Evolutionary conservation across 1,140 invertebrate genomes (phyloP), one percentile per base, ranked within the genome.

Genomic region (Copidosoma floridanum): DNA sequence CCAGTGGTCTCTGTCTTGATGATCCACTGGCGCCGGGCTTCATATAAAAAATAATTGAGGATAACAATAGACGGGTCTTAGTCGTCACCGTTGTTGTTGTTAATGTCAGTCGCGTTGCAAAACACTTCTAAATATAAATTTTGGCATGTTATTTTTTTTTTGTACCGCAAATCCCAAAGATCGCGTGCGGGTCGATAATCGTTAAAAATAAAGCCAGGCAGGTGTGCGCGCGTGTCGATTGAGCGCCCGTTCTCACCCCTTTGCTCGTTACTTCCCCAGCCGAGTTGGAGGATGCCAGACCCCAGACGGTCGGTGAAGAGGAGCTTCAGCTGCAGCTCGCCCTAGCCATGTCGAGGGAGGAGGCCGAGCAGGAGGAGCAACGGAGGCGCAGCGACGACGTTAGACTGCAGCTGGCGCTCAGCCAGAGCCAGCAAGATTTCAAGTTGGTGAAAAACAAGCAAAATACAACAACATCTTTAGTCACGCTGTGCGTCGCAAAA

Each of bases 241-340:
- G n/a, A n/a, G n/a, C n/a, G 20, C 27, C 27, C 40, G 54, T 68
- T 69, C n/a, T n/a, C n/a, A n/a, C n/a, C n/a, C n/a, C 5, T 48
- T 0, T 37, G 37, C 14, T 37, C n/a, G 11, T 56, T 37, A 48
- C 56, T 57, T 70, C 16, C 12, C n/a, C 69, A 65, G 84, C 90
- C 60, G 95, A 98, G 72, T 81, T 97, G 64, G 96, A 98, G 82
- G 86, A 89, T 75, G 95, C 95, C 21, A 84, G 97, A 48, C 97
- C 97, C 6, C 92, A 95, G 68, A 98, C 95, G 1, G 89, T 92
- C 1, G 96, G 96, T 0, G 97, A 99, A 80, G 97, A 99, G 83
- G 97, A 99, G 78, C 83, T 99, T 61, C 97, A 99, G 78, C 81
- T 99, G 58, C 95, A 99, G 81, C 84, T 99, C 68, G 97, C 97